Percentiles rank a stretch among this genome's conserved stretches.
phyloP scores from a whole-genome alignment of 1,140 invertebrate genomes.

The Trichomalopsis sarcophagae region DNA sequence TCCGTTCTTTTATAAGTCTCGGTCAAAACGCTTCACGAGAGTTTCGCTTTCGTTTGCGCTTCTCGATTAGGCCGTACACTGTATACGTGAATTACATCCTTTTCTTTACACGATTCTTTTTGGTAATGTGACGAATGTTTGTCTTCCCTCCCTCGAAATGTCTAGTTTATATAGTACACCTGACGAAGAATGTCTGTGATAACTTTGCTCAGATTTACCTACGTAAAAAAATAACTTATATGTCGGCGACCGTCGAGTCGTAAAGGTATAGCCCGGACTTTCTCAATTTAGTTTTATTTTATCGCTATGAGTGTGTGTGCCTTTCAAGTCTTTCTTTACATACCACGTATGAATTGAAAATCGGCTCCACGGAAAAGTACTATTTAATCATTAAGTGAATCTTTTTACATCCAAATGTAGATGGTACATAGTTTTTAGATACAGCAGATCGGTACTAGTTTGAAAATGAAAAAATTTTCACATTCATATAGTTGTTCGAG shows the following conservation, averaged over 20 bases:
- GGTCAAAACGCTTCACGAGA: slow-evolving; percentile 13
- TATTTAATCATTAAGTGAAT: neutral
- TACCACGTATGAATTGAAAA: neutral
- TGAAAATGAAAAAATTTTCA: neutral
- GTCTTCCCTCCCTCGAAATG: slow-evolving; percentile 19
- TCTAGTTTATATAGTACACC: neutral
- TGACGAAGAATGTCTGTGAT: slow-evolving; percentile 59
- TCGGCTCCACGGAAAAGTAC: neutral
- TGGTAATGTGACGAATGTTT: neutral
- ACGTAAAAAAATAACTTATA: slow-evolving; percentile 71
- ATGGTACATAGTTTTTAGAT: neutral
- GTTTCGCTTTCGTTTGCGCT: slow-evolving; percentile 16
- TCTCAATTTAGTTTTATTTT: neutral
- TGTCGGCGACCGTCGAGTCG: slow-evolving; percentile 57
- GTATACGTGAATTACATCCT: neutral
- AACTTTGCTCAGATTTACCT: slow-evolving; percentile 60
- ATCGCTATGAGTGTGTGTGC: neutral
- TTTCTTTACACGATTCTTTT: neutral
- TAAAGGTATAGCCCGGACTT: slow-evolving; percentile 39
- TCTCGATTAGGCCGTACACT: slow-evolving; percentile 6
- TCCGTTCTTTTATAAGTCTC: slow-evolving; percentile 13
- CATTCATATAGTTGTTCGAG: neutral
- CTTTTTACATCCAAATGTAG: neutral
- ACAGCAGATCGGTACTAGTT: neutral
- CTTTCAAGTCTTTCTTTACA: neutral